These are phyloP conservation scores for Machimus atricapillus DNA, from an alignment of 2,888 invertebrate genomes.

Conservation along the genomic window DNA sequence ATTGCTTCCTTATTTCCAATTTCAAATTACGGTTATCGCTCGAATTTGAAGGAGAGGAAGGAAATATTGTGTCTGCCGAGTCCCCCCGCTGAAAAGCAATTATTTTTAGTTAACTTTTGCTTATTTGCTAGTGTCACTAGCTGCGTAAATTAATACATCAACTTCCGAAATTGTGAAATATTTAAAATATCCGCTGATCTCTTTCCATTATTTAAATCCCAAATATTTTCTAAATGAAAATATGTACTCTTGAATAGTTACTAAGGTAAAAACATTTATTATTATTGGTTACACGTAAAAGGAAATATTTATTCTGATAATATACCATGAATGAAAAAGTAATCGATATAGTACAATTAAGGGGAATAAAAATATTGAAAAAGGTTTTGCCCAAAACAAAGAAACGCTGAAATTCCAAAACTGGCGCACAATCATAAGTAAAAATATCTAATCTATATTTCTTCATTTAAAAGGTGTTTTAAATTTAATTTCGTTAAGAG, in stretches of 20 bases:
- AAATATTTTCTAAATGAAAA: background rate
- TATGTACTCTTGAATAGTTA: no score
- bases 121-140: background rate
- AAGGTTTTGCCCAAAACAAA: background rate
- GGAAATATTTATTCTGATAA: background rate
- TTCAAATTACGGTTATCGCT: constrained; percentile 34
- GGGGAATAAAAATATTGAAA: background rate
- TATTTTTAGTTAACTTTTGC: background rate
- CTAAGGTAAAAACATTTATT: background rate
- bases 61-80: constrained; percentile 72
- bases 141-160: background rate
- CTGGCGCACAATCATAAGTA: background rate
- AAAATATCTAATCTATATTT: background rate
- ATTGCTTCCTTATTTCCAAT: background rate
- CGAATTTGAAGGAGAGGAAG: constrained; percentile 65
- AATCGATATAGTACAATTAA: background rate
- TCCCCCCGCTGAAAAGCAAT: constrained; percentile 69
- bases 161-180: background rate
- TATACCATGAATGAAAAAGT: background rate
- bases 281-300: background rate
- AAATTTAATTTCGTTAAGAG: no score
- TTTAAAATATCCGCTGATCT: no score
- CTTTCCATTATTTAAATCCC: background rate
- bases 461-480: no score
- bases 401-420: background rate